Percentiles rank a stretch among this genome's conserved stretches.
Conservation (phyloP, 2,113 vertebrate species). For the Odocoileus virginianus region DNA sequence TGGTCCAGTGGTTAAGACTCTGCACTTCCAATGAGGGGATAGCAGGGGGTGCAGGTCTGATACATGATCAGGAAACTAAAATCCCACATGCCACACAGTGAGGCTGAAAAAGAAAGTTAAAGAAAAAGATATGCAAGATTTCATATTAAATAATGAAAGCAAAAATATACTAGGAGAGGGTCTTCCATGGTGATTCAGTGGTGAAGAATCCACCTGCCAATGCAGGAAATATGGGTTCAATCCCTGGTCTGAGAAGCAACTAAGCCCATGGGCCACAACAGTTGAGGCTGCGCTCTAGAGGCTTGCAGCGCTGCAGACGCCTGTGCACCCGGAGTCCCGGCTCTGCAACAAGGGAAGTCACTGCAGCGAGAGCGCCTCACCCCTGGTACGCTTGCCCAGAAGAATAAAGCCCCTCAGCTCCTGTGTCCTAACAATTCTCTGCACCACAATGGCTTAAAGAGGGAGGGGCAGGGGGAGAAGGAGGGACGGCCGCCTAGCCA, state of each 20-base stretch:
- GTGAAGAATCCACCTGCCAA: not conserved
- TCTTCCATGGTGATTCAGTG: not conserved
- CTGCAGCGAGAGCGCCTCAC: not conserved
- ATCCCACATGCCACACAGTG: not conserved
- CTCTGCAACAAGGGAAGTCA: not conserved
- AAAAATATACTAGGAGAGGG: not conserved
- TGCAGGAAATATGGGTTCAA: not conserved
- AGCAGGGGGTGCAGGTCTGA: not conserved
- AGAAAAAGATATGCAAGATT: not conserved
- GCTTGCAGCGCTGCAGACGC: not conserved
- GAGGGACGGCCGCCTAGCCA: not conserved
- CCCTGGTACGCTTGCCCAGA: not conserved
- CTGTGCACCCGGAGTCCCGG: not conserved
- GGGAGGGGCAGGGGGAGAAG: not conserved
- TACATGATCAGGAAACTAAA: not conserved
- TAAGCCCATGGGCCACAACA: not conserved
- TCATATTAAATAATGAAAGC: slow-evolving; percentile 36
- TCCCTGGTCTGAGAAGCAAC: not conserved
- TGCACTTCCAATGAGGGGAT: not conserved
- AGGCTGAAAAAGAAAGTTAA: not conserved
- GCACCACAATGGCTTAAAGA: not conserved
- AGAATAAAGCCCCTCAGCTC: slow-evolving; percentile 5
- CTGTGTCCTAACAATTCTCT: slow-evolving; percentile 7
- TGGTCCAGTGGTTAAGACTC: not conserved
- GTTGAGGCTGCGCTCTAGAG: not conserved